Conservation (phyloP, 2,888 invertebrate species). For the Linyphia triangularis region DNA sequence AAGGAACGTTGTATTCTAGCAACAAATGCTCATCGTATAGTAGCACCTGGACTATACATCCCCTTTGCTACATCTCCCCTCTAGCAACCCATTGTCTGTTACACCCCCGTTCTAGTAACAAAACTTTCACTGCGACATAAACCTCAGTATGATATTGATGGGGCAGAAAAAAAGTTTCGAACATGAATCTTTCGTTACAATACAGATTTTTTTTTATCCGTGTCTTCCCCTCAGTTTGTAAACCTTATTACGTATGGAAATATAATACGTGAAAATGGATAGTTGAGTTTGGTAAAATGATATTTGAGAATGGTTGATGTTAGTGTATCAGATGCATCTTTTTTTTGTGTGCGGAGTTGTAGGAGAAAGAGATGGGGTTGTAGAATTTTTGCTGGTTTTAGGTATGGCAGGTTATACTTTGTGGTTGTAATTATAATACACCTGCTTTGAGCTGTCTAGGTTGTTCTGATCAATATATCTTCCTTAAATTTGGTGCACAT, state of each 20-base stretch:
- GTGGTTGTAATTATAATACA: too few species aligned
- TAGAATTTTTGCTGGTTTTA: background rate
- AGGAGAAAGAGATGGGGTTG: background rate
- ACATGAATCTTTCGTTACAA: constrained; percentile 29
- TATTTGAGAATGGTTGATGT: background rate
- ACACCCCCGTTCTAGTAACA: constrained; percentile 54
- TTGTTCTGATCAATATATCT: too few species aligned
- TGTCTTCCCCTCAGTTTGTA: background rate
- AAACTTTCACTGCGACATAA: constrained; percentile 68
- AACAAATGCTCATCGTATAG: constrained; percentile 52
- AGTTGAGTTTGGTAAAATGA: constrained; percentile 8
- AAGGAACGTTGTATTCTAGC: background rate
- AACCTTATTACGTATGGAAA: constrained; percentile 13
- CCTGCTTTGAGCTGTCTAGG: too few species aligned
- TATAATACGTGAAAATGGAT: constrained; percentile 30
- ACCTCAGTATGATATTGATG: constrained; percentile 30
- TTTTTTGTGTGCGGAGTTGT: background rate
- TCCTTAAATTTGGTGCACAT: too few species aligned
- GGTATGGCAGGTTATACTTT: too few species aligned
- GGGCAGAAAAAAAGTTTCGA: background rate
- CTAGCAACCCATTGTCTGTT: constrained; percentile 11
- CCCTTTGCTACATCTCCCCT: constrained; percentile 62
- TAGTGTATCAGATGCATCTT: background rate
- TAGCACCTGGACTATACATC: constrained; percentile 66
- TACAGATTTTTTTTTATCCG: background rate